Base-by-base conservation (phyloP, 2,888 invertebrate genomes). In the Acanthosepion lycidas region DNA sequence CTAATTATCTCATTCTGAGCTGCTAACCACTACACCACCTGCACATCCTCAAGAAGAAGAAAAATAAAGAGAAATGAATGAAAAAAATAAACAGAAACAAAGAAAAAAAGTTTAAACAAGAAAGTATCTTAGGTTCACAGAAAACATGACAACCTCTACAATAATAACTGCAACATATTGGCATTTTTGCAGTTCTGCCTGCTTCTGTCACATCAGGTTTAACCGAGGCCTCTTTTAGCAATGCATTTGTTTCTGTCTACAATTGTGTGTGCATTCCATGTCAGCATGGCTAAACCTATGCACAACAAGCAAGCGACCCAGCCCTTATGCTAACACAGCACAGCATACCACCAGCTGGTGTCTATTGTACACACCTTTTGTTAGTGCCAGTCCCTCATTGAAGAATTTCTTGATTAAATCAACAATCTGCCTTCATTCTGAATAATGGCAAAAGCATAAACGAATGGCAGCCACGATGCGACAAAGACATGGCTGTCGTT, bases 371-470 rank as follows among this genome's bases (percentile, higher is more conserved):
- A 33, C 78, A n/a, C n/a, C n/a, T 78, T 78, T 78, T 78, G 78
- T 78, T n/a, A 78, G 78, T 78, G 78, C 78, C n/a, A 33, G 78
- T 78, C 78, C 78, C 78, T 78, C 78, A 78, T 78, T 78, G 78
- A 78, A 15, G 78, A 78, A 78, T 33, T n/a, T 33, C 78, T 78
- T 78, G 78, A 78, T 78, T 78, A 78, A 78, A 78, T 78, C 78
- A 78, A 78, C 78, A 78, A 78, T 78, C 78, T 78, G 78, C 78
- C n/a, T 78, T 78, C 78, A 12, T 78, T 78, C 9, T 78, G 78
- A 78, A 78, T 78, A 78, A 78, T n/a, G 78, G 78, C 78, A 33
- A 78, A 78, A 78, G 78, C 78, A 78, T 78, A 18, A 78, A 78
- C 78, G 78, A 78, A 78, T 78, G 78, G 78, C 33, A 78, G 78